These are phyloP conservation scores for Tetranychus piercei DNA, from an alignment of 2,888 invertebrate genomes.

Conservation along the genomic window DNA sequence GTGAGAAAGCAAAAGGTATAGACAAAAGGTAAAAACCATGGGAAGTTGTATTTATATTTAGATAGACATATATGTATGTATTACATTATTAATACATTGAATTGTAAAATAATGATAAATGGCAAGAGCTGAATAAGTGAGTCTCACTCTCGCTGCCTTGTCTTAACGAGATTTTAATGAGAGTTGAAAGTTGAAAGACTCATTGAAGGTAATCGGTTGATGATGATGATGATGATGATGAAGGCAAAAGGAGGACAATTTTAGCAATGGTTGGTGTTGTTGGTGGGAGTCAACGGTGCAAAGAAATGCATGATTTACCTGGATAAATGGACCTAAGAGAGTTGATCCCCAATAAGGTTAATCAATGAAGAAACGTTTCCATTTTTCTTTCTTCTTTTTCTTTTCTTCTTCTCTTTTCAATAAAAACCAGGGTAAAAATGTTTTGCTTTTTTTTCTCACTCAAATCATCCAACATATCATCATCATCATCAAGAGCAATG, in stretches of 20 bases:
- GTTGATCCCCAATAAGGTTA: background rate
- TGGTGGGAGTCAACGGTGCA: background rate
- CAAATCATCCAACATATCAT: background rate
- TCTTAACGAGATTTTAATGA: background rate
- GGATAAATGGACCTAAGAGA: background rate
- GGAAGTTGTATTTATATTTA: background rate
- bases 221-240: background rate
- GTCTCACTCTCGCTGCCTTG: too few species aligned
- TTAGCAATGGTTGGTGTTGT: too few species aligned
- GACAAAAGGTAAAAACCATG: slow-evolving; percentile 3
- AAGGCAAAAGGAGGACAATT: too few species aligned
- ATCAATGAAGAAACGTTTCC: background rate
- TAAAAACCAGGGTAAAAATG: background rate
- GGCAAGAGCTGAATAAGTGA: background rate
- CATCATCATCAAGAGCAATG: background rate
- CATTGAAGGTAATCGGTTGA: background rate
- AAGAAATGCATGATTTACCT: background rate
- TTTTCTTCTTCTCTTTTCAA: background rate
- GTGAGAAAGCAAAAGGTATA: slow-evolving; percentile 3
- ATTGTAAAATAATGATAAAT: background rate
- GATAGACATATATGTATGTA: too few species aligned
- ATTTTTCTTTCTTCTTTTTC: too few species aligned
- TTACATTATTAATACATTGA: background rate
- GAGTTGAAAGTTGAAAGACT: background rate
- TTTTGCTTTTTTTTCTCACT: background rate